A percentile compares a stretch with the other conserved stretches of the same genome.
Conservation (phyloP, 1,140 invertebrate species). For the Heliconius hewitsoni region DNA sequence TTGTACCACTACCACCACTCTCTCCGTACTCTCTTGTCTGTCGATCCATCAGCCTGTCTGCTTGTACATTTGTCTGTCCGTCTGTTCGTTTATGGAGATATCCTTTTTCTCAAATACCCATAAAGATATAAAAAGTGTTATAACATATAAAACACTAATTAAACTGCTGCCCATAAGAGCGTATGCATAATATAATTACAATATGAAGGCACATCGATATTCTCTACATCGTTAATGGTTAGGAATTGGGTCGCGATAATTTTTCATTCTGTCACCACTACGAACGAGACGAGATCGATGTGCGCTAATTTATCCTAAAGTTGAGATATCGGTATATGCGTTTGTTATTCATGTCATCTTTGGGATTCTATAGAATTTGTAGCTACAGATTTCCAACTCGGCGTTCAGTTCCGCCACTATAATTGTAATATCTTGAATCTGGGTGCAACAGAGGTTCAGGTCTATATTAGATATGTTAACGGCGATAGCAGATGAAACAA, state of each 20-base stretch:
- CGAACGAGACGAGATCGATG: conserved; percentile 36
- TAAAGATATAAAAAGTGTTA: too few species aligned
- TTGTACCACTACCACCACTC: too few species aligned
- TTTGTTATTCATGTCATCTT: not conserved
- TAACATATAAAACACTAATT: not conserved
- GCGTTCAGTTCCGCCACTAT: not conserved
- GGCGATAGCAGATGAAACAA: too few species aligned
- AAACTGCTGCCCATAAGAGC: not conserved
- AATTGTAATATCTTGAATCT: too few species aligned
- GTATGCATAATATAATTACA: not conserved
- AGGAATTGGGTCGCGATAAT: conserved; percentile 50
- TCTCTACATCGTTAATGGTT: conserved; percentile 42
- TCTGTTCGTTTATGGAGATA: too few species aligned
- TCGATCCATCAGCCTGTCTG: too few species aligned
- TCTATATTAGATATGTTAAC: too few species aligned
- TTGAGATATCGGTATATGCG: not conserved
- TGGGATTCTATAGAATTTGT: not conserved
- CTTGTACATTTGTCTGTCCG: too few species aligned
- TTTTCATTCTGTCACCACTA: conserved; percentile 56
- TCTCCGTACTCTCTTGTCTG: too few species aligned
- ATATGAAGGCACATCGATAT: conserved; percentile 39
- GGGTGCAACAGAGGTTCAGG: too few species aligned
- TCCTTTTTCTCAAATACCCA: too few species aligned
- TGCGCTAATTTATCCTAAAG: conserved; percentile 38
- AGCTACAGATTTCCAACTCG: too few species aligned